Evolutionary conservation across 2,113 vertebrate genomes (phyloP).

Genomic region (Heteronetta atricapilla): DNA sequence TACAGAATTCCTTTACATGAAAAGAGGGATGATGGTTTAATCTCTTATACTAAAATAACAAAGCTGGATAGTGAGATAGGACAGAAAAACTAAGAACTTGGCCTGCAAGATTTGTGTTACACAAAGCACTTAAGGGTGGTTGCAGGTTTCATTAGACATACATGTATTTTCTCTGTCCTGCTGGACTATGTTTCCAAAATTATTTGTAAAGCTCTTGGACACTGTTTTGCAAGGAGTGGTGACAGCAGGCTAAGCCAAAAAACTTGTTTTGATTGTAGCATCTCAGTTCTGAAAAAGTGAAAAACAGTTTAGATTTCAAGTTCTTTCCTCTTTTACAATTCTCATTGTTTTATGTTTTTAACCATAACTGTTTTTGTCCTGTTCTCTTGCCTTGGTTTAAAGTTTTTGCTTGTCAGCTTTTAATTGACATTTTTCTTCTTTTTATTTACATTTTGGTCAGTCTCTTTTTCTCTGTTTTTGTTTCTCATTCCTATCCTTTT

Average conservation of each 20-base stretch:
- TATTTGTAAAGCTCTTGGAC: not conserved
- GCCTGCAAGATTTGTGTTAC: not conserved
- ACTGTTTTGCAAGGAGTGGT: not conserved
- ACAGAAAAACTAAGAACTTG: not conserved
- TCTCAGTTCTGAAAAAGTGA: not conserved
- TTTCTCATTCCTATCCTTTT: not conserved
- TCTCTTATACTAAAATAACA: not conserved
- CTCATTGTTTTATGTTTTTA: not conserved
- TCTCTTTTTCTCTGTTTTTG: not conserved
- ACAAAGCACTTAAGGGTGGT: not conserved
- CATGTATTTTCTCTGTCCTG: not conserved
- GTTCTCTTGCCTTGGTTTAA: not conserved
- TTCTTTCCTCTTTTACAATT: not conserved
- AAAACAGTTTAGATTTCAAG: not conserved
- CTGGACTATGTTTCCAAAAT: not conserved
- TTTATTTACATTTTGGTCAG: slow-evolving; percentile 9
- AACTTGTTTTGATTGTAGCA: not conserved
- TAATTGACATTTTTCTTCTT: not conserved
- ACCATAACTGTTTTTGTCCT: not conserved
- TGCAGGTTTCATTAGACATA: not conserved
- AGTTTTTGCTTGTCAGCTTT: not conserved
- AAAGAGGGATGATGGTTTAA: not conserved
- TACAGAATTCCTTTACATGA: not conserved
- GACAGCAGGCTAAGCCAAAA: not conserved
- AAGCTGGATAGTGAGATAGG: not conserved